Evolutionary conservation across 2,797 vertebrate species (phyloP).

Genomic region (Enteromius afrohamiltoni): DNA sequence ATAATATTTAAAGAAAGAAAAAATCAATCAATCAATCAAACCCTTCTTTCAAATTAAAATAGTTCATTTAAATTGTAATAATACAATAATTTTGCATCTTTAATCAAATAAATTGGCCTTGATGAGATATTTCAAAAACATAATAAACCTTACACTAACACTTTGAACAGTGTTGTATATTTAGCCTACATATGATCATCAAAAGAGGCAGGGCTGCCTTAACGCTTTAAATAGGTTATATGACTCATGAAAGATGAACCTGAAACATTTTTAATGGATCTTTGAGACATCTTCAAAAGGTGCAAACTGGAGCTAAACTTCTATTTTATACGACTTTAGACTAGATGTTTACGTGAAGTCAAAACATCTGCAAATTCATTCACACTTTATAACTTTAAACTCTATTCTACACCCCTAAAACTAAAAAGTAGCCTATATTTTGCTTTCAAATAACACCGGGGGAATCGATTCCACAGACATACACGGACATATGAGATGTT

Average conservation of each 20-base stretch:
- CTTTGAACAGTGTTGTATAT: neutral
- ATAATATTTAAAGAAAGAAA: neutral
- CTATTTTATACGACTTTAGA: neutral
- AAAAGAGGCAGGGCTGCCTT: neutral
- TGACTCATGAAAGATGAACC: neutral
- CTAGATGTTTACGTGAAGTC: neutral
- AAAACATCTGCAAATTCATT: neutral
- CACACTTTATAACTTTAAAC: neutral
- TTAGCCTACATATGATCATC: neutral
- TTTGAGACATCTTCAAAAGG: neutral
- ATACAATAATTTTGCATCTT: neutral
- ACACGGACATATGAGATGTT: neutral
- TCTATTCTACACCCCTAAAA: neutral
- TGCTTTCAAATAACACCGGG: no score
- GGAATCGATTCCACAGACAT: neutral
- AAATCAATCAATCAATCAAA: neutral
- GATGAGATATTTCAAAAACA: neutral
- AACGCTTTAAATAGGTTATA: neutral
- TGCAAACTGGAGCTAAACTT: neutral
- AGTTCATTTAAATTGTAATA: neutral
- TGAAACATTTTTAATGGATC: neutral
- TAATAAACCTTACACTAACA: neutral
- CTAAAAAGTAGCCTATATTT: neutral
- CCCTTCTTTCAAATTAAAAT: no score
- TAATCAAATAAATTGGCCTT: neutral